Base-by-base conservation (phyloP, 2,888 invertebrate species). In the Diploptera punctata region DNA sequence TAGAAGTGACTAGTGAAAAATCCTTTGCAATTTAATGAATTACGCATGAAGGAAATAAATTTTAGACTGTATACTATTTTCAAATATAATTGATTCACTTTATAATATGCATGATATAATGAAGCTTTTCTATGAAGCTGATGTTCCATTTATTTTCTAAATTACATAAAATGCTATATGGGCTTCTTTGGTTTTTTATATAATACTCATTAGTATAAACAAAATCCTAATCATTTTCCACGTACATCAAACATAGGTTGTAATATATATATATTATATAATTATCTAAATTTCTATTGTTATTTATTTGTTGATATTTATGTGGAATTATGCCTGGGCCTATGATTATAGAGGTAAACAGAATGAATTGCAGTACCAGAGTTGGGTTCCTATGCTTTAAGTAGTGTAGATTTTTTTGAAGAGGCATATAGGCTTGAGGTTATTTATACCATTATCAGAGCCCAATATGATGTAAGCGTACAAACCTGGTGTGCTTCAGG, bases 401-500 rank as follows among this genome's bases (percentile, higher is more conserved):
- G 21, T 21, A 43, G n/a, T 18, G 38, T 43, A 65, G 65, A 19
- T 43, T 57, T 29, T 26, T 4, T 24, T 29, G 57, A 13, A 44
- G 13, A 26, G 47, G 16, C n/a, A 43, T 29, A n/a, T 10, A 29
- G 47, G 29, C 44, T 47, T 67, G 67, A 44, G 29, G 43, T 62
- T 26, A n/a, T 47, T 65, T 65, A 21, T 43, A 60, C 38, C 69
- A 57, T 24, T 74, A 77, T 77, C 78, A 78, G 78, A 78, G 78
- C 78, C 78, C 77, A 75, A 78, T 78, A 78, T 74, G 78, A 79
- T 78, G 77, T 77, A 71, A 76, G 77, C 76, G 78, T 79, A 79
- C 77, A 79, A 78, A 78, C 62, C 76, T 75, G 78, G 75, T 76
- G 78, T 79, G 79, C 77, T 65, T 79, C 78, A 70, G 49, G 70